These are phyloP conservation scores for Coptotermes formosanus DNA, from an alignment of 1,140 invertebrate genomes.

Conservation along the genomic window DNA sequence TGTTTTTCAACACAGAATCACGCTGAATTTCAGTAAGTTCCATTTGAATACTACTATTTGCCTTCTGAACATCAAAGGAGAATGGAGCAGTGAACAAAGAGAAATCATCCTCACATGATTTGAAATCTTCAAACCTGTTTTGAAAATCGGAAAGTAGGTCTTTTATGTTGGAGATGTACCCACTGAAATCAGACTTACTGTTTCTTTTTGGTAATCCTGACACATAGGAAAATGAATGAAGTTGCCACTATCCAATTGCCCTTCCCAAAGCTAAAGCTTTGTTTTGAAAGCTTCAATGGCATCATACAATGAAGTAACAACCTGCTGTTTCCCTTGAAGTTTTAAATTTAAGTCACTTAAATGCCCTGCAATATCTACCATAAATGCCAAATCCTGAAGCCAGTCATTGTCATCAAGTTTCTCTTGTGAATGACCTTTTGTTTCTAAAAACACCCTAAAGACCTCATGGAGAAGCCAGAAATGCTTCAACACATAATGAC, in stretches of 20 bases:
- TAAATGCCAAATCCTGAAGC: conserved; percentile 29
- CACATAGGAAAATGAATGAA: conserved; percentile 2
- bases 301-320: conserved; percentile 20
- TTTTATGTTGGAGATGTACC: background rate
- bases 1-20: too few relatives aligned
- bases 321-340: conserved; percentile 22
- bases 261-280: conserved; percentile 26
- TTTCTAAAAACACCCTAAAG: background rate
- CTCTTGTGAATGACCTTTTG: background rate
- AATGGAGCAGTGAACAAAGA: conserved; percentile 20
- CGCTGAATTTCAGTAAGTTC: background rate
- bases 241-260: conserved; percentile 23
- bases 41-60: too few relatives aligned
- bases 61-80: conserved; percentile 7
- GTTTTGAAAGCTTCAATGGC: conserved; percentile 22
- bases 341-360: background rate
- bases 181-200: too few relatives aligned
- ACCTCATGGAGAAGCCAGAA: conserved; percentile 20
- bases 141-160: background rate
- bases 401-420: conserved; percentile 16
- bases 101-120: too few relatives aligned
- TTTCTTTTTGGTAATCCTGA: too few relatives aligned
- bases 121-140: conserved; percentile 21
- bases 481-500: background rate
- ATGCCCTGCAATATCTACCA: conserved; percentile 8